These are phyloP conservation scores for Plestiodon gilberti DNA, from an alignment of 2,113 vertebrate species.

Conservation along the genomic window DNA sequence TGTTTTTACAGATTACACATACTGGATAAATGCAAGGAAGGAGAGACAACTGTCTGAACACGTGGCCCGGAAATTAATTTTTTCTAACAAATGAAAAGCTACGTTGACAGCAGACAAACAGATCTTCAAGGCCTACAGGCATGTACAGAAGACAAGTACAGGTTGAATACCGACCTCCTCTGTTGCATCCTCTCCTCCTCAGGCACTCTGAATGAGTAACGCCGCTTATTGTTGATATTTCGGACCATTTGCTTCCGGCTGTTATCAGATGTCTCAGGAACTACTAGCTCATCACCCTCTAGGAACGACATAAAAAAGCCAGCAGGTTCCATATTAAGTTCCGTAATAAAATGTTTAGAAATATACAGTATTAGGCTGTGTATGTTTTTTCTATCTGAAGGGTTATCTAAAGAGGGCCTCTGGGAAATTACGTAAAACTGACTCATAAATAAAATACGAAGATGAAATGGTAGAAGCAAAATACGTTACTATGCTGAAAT, in stretches of 20 bases:
- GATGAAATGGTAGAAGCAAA: not conserved
- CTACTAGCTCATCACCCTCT: constrained; percentile 97
- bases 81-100: constrained; percentile 11
- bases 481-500: not conserved
- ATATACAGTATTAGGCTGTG: not conserved
- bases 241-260: constrained; percentile 98
- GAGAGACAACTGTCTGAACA: constrained; percentile 9
- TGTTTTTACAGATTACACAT: constrained; percentile 23
- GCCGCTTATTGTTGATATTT: constrained; percentile 95
- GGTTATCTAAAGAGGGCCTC: not conserved
- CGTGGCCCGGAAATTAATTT: constrained; percentile 26
- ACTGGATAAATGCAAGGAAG: constrained; percentile 7
- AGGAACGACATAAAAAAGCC: constrained; percentile 45
- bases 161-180: constrained; percentile 83
- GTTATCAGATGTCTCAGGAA: constrained; percentile 96
- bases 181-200: constrained; percentile 97
- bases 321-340: not conserved
- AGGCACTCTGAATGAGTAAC: constrained; percentile 95
- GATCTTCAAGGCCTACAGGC: constrained; percentile 42
- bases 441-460: not conserved
- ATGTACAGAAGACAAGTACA: constrained; percentile 40
- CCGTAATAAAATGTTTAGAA: not conserved
- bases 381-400: not conserved
- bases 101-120: not conserved
- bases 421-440: not conserved